Conservation (phyloP, 2,888 invertebrate genomes). For the Brachylomia viminalis region DNA sequence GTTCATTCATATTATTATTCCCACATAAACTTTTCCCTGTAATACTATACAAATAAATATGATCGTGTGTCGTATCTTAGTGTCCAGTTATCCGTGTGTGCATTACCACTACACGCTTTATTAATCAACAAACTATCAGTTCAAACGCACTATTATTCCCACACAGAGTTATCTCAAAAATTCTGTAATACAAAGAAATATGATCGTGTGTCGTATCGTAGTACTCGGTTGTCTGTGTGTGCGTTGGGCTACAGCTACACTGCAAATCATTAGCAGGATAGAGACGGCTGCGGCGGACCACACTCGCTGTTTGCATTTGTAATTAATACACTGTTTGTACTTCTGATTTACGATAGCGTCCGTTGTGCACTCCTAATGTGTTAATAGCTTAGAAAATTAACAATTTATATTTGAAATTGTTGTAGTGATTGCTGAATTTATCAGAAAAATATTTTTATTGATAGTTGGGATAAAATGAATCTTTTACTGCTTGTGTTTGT, state of each 20-base stretch:
- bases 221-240: constrained; percentile 55
- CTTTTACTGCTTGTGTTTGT: not conserved
- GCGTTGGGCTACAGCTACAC: constrained; percentile 75
- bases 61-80: not conserved
- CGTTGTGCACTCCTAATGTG: constrained; percentile 87
- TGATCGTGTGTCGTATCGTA: constrained; percentile 33
- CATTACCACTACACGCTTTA: not conserved
- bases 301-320: constrained; percentile 90
- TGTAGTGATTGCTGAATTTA: constrained; percentile 12
- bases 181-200: constrained; percentile 5
- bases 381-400: constrained; percentile 88
- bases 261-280: constrained; percentile 90
- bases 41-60: not conserved
- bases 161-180: not conserved
- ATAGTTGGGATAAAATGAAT: not conserved
- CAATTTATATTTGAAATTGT: constrained; percentile 59
- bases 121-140: not conserved
- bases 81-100: not conserved
- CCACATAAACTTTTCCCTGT: not conserved
- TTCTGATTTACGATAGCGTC: constrained; percentile 89
- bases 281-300: constrained; percentile 88
- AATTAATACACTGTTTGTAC: constrained; percentile 90
- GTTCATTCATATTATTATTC: not conserved
- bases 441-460: not conserved
- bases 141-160: not conserved